Evolutionary conservation across 2,888 invertebrate species (phyloP).

Genomic region (Cataglyphis albicans): DNA sequence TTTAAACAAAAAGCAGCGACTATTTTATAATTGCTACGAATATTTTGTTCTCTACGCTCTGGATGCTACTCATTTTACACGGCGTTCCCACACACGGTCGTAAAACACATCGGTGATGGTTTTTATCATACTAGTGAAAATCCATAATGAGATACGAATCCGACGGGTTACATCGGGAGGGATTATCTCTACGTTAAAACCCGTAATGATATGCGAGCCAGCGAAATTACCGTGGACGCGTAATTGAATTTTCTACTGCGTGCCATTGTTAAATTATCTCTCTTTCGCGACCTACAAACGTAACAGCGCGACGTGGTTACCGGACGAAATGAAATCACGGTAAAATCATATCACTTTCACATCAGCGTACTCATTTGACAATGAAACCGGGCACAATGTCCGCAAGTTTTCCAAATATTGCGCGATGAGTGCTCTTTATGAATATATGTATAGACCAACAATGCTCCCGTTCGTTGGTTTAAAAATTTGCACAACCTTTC

Average conservation of each 20-base stretch:
- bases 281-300: slow-evolving; percentile 36
- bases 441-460: neutral
- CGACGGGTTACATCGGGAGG: slow-evolving; percentile 10
- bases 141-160: slow-evolving; percentile 12
- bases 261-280: slow-evolving; percentile 51
- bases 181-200: slow-evolving; percentile 35
- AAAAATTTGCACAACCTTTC: neutral
- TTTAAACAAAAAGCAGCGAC: neutral
- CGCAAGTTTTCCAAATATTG: slow-evolving; percentile 19
- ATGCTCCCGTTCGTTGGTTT: neutral
- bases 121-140: neutral
- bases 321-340: slow-evolving; percentile 45
- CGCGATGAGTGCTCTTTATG: slow-evolving; percentile 36
- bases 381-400: slow-evolving; percentile 32
- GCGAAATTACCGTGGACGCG: slow-evolving; percentile 20
- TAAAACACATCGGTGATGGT: neutral
- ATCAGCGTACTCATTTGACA: slow-evolving; percentile 38
- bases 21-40: slow-evolving; percentile 2
- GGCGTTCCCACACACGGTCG: neutral
- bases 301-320: neutral
- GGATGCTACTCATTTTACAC: slow-evolving; percentile 15
- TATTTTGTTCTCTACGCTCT: neutral
- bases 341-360: slow-evolving; percentile 49
- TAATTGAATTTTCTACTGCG: slow-evolving; percentile 50
- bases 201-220: slow-evolving; percentile 48